Evolutionary conservation across 2,888 invertebrate genomes (phyloP).

Genomic region (Diloba caeruleocephala): DNA sequence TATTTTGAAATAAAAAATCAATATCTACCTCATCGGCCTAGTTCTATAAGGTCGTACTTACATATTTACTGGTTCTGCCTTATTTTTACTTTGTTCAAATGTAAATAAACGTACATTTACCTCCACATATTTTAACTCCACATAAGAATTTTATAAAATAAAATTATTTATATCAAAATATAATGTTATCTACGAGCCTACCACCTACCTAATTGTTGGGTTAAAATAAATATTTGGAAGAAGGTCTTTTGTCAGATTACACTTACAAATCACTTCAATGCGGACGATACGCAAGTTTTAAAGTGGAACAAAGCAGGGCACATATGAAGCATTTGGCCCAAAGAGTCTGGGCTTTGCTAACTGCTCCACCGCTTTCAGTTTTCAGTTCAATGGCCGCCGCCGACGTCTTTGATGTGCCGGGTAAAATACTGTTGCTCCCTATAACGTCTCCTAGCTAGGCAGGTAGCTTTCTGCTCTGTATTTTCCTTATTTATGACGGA

Average conservation of each 20-base stretch:
- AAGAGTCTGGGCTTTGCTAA: constrained; percentile 50
- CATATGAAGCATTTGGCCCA: constrained; percentile 54
- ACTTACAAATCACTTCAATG: constrained; percentile 45
- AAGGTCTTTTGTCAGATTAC: constrained; percentile 37
- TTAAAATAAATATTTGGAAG: constrained; percentile 15
- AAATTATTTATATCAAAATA: no score
- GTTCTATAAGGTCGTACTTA: no score
- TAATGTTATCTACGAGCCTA: constrained; percentile 2
- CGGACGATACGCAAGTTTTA: constrained; percentile 55
- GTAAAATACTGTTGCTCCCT: constrained; percentile 72
- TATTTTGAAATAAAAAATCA: no score
- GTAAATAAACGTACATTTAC: no score
- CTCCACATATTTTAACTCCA: no score
- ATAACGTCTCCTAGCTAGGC: constrained; percentile 61
- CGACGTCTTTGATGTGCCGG: constrained; percentile 78
- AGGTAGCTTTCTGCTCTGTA: constrained; percentile 72
- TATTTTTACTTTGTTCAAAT: no score
- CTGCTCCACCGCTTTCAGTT: constrained; percentile 64
- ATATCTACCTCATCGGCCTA: no score
- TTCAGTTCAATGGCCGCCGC: constrained; percentile 75
- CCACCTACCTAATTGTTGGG: constrained; percentile 16
- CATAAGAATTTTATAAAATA: no score
- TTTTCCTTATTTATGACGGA: constrained; percentile 54
- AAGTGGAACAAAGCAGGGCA: constrained; percentile 54
- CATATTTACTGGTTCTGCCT: no score